Base-by-base conservation (phyloP, 2,888 invertebrate species). In the Hecatera dysodea region DNA sequence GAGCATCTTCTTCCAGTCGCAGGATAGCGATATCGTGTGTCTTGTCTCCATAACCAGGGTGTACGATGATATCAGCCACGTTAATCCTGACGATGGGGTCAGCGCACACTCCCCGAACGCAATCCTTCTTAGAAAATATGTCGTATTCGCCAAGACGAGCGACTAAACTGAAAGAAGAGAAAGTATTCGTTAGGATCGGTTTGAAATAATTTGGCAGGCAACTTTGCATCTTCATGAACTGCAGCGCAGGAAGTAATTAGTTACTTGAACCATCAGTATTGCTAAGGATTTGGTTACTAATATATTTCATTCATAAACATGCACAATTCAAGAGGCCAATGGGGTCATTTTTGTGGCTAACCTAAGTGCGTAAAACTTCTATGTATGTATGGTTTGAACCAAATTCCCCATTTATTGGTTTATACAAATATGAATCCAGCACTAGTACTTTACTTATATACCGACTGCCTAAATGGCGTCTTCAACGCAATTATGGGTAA, bases 131-230 rank as follows among this genome's bases (percentile, higher is more conserved):
- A 8, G 87, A 67, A 3, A 86, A 79, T 36, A 89, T 61, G 65
- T 93, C 90, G 76, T 92, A 92, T 80, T 93, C 93, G 9, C 93
- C 92, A 24, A 93, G 87, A 56, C 92, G 91, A 50, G 81, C 90
- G 60, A 83, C 86, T 70, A 92, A 64, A 53, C 91, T 88, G 81
- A 15, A 77, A 78, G 55, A n/a, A 73, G 33, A 59, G 19, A 39
- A 15, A 55, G 6, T 11, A 6, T 15, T 27, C 4, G 2, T 82
- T 42, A 78, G 46, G 0, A 46, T 48, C n/a, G 46, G 29, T 53
- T 9, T 1, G 9, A 9, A 27, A n/a, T 5, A 29, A 9, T 15
- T 48, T 29, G 6, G 9, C 27, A 1, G 0, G 12, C 15, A 5
- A 36, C 19, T 56, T 0, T 53, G 2, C 15, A 15, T 27, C 15